Evolutionary conservation across 2,113 vertebrate genomes (phyloP).

Genomic region (Todiramphus chloris): DNA sequence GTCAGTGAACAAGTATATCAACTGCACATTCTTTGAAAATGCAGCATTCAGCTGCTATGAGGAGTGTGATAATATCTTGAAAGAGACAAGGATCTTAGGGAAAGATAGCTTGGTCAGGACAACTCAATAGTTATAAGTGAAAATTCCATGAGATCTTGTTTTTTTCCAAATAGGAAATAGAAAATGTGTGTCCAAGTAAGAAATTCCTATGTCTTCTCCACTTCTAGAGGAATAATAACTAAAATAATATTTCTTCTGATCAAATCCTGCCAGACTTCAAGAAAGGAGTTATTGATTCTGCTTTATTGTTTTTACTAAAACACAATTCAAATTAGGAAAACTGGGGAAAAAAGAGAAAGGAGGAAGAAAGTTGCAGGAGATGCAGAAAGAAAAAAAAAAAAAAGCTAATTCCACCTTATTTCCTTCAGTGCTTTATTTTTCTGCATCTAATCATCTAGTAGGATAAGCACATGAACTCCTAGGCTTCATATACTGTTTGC

Average conservation of each 20-base stretch:
- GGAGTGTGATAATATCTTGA: neutral
- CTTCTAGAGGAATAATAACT: neutral
- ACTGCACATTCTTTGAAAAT: neutral
- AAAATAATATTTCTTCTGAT: neutral
- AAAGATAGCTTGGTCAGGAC: neutral
- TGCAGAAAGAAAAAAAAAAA: neutral
- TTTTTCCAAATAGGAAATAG: neutral
- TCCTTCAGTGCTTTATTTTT: neutral
- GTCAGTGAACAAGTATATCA: neutral
- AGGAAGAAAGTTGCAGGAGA: neutral
- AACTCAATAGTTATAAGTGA: neutral
- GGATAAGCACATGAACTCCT: neutral
- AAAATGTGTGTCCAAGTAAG: fast-evolving
- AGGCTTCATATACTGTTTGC: neutral
- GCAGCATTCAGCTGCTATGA: fast-evolving
- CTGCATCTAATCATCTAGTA: neutral
- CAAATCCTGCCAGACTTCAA: neutral
- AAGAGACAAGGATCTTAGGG: neutral
- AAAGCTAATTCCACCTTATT: neutral
- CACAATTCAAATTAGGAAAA: neutral
- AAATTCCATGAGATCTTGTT: neutral
- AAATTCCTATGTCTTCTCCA: neutral
- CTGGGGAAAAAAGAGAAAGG: fast-evolving
- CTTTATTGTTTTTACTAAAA: neutral
- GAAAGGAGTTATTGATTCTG: neutral